Evolutionary conservation across 2,888 invertebrate genomes (phyloP).

Genomic region (Bimastos eiseni): DNA sequence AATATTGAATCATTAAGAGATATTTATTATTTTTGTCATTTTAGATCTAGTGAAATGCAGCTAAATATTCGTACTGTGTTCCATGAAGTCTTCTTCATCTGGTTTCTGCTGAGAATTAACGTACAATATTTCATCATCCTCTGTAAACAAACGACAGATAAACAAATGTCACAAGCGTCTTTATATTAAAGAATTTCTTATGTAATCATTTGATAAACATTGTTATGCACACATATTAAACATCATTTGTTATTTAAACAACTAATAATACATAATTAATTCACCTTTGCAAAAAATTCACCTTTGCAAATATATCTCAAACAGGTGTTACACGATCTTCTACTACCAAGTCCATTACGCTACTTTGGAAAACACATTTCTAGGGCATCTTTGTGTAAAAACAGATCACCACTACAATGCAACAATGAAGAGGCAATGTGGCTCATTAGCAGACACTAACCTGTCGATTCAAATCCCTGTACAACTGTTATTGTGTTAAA

Average conservation of each 20-base stretch:
- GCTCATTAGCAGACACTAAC: not conserved
- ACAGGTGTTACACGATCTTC: not conserved
- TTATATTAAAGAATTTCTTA: not conserved
- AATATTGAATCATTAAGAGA: not conserved
- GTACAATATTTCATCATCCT: slow-evolving; percentile 13
- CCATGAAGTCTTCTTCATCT: slow-evolving; percentile 15
- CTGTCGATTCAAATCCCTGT: too few relatives aligned
- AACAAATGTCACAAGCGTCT: not conserved
- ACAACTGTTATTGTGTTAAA: too few relatives aligned
- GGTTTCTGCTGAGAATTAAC: slow-evolving; percentile 20
- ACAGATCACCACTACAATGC: not conserved
- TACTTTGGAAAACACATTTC: not conserved
- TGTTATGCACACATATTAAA: too few relatives aligned
- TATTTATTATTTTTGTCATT: not conserved
- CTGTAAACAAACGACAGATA: not conserved
- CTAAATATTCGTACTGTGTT: slow-evolving; percentile 1
- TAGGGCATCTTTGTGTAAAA: not conserved
- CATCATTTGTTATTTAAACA: too few relatives aligned
- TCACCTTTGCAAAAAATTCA: too few relatives aligned
- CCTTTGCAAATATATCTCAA: not conserved
- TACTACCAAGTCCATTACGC: not conserved
- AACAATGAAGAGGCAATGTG: not conserved
- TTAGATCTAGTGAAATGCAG: not conserved
- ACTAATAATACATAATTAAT: too few relatives aligned
- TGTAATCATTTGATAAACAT: not conserved